Base-by-base conservation (phyloP, 1,140 invertebrate species). In the Panagrolaimus sp. region DNA sequence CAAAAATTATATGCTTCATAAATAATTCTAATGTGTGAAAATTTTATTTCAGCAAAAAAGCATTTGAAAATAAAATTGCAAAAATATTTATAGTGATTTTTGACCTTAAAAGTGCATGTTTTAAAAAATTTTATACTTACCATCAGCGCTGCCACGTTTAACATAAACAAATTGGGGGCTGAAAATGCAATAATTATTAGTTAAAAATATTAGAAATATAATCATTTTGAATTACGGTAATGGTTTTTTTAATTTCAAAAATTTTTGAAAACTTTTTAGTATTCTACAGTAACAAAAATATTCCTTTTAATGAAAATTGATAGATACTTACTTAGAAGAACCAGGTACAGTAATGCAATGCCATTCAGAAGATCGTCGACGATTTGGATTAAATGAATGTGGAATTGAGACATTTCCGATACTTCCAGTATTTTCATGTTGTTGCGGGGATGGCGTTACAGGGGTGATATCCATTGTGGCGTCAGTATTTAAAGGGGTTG, bases 131-230 rank as follows among this genome's bases (percentile, higher is more conserved):
- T n/a, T 1, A 4, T 63, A 15, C 78, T 78, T 43, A 83, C 81
- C 81, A 72, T 83, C 82, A 12, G 79, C 78, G 71, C 76, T 82
- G 38, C 82, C 77, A 68, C 81, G 70, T 63, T 82, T 82, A 32
- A 83, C 78, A 70, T 82, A 83, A 65, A 82, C 79, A 58, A 73
- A 82, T 71, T 83, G 81, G 48, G 76, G 65, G 17, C 43, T 46
- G 17, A 69, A 46, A 68, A 38, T 15, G 21, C 15, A 26, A 52
- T 38, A 26, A 64, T 69, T 15, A 17, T 44, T n/a, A 65, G 62
- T 26, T 38, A 44, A 10, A 48, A 21, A 21, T 15, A 24, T 48
- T n/a, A 12, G 7, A 68, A 74, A 78, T n/a, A 83, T 76, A 78
- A 69, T 83, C 81, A 12, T 38, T 38, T 38, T 7, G 32, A 9